Percentiles rank a stretch among this genome's conserved stretches.
Conservation (phyloP, 2,888 invertebrate genomes). For the Trichopria drosophilae region DNA sequence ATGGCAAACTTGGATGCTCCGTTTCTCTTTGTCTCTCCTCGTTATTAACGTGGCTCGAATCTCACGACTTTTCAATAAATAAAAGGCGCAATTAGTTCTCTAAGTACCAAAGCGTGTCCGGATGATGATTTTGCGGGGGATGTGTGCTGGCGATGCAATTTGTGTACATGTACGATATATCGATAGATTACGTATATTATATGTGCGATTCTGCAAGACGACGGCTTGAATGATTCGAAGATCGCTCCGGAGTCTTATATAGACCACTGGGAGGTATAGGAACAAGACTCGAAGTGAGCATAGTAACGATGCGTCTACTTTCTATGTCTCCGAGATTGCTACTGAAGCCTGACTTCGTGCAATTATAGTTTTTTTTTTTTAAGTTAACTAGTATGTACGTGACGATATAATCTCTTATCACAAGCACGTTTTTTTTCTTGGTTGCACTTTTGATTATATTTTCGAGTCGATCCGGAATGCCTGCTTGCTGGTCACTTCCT, state of each 20-base stretch:
- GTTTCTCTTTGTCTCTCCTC: conserved; percentile 15
- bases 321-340: conserved; percentile 15
- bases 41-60: conserved; percentile 16
- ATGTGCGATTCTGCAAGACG: conserved; percentile 18
- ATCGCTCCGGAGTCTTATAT: too few relatives aligned
- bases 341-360: conserved; percentile 18
- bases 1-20: too few relatives aligned
- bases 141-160: conserved; percentile 24
- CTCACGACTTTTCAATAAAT: conserved; percentile 54
- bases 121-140: conserved; percentile 18
- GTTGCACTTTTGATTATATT: conserved; percentile 32
- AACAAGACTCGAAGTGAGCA: conserved; percentile 47
- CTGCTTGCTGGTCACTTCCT: conserved; percentile 27
- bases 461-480: conserved; percentile 7
- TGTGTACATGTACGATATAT: conserved; percentile 22
- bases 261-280: conserved; percentile 49
- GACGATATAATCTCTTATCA: conserved; percentile 26
- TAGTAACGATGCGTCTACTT: conserved; percentile 7
- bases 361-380: conserved; percentile 9
- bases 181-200: conserved; percentile 32
- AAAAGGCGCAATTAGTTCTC: conserved; percentile 54
- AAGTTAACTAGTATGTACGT: conserved; percentile 12
- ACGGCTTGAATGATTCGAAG: conserved; percentile 9
- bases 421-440: conserved; percentile 29
- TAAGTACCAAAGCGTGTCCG: conserved; percentile 48